A percentile compares a stretch with the other conserved stretches of the same genome.
Conservation (phyloP, 2,888 invertebrate species). For the Ophioninae sp. region DNA sequence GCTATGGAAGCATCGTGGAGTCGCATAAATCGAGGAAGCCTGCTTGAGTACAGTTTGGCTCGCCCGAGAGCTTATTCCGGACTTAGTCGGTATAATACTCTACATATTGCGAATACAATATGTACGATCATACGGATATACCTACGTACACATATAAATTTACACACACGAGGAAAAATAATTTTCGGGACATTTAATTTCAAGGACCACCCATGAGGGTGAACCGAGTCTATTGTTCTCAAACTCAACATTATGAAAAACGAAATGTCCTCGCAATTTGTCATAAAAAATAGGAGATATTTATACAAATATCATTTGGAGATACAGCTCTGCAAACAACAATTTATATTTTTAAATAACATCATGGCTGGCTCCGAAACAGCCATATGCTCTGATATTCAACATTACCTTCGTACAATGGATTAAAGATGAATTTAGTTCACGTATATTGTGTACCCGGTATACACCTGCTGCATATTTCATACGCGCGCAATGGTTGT, state of each 20-base stretch:
- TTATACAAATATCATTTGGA: background rate
- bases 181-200: background rate
- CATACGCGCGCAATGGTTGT: background rate
- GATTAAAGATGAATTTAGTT: background rate
- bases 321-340: no score
- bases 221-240: background rate
- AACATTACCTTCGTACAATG: no score
- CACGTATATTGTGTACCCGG: background rate
- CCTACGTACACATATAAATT: background rate
- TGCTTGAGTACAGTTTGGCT: constrained; percentile 49
- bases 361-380: background rate
- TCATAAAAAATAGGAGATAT: background rate
- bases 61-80: constrained; percentile 57
- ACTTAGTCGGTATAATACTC: constrained; percentile 56
- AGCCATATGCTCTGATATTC: no score
- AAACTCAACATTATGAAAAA: background rate
- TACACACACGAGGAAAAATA: background rate
- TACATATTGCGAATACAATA: constrained; percentile 56
- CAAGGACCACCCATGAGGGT: background rate
- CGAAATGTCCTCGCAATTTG: background rate
- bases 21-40: constrained; percentile 59
- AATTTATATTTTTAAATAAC: background rate
- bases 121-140: constrained; percentile 20
- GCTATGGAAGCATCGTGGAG: constrained; percentile 59
- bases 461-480: background rate